Conservation (phyloP, 1,140 invertebrate species). For the Luehdorfia chinensis region DNA sequence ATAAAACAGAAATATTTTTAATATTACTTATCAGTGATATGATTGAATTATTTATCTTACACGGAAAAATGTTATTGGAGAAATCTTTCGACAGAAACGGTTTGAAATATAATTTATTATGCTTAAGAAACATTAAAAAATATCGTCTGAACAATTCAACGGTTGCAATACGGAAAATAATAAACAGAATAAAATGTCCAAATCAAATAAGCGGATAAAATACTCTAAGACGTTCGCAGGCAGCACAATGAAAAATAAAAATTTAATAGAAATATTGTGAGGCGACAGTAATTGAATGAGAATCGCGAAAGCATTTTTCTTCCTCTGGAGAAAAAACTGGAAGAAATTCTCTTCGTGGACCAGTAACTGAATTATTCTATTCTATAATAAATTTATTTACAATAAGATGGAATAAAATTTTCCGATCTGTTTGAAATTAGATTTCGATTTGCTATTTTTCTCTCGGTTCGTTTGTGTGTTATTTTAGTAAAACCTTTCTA, state of each 20-base stretch:
- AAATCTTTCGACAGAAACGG: too few relatives aligned
- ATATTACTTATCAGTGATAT: too few relatives aligned
- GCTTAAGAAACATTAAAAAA: too few relatives aligned
- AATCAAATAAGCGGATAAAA: constrained; percentile 43
- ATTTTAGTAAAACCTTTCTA: too few relatives aligned
- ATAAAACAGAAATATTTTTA: too few relatives aligned
- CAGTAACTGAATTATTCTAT: constrained; percentile 68
- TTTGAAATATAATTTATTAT: too few relatives aligned
- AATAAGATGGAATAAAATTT: constrained; percentile 52
- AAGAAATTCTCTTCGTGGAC: constrained; percentile 32
- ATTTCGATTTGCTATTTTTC: not conserved
- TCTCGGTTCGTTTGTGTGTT: not conserved
- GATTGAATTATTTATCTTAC: too few relatives aligned
- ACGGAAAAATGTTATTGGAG: too few relatives aligned
- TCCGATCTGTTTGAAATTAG: constrained; percentile 33
- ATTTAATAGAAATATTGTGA: constrained; percentile 69
- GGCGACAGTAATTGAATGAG: constrained; percentile 60
- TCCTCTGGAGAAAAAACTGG: constrained; percentile 36
- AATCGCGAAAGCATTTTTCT: constrained; percentile 42
- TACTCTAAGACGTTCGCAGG: constrained; percentile 18
- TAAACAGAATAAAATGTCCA: constrained; percentile 4
- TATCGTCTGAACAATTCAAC: not conserved
- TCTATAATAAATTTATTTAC: constrained; percentile 69
- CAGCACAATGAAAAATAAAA: constrained; percentile 60
- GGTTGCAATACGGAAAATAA: not conserved